These are phyloP conservation scores for Metaphire vulgaris DNA, from an alignment of 1,140 invertebrate species.

Conservation along the genomic window DNA sequence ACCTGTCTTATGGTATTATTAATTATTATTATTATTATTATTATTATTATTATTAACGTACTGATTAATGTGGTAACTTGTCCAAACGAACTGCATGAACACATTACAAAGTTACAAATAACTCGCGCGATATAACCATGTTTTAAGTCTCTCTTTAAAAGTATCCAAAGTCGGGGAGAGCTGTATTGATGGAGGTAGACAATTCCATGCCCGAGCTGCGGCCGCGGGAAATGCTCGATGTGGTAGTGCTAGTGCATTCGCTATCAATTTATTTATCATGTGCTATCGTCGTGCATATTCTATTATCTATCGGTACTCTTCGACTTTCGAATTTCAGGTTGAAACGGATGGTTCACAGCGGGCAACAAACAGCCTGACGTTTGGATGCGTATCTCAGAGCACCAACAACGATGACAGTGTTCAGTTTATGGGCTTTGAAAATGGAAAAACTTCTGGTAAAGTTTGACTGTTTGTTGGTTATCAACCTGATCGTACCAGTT, in stretches of 20 bases:
- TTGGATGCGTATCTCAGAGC: not conserved
- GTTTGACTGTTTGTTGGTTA: not conserved
- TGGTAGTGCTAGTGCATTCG: not conserved
- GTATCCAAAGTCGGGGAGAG: too few relatives aligned
- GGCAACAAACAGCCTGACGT: not conserved
- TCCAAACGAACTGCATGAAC: too few relatives aligned
- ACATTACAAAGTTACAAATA: too few relatives aligned
- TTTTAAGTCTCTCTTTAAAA: too few relatives aligned
- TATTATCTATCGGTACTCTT: too few relatives aligned
- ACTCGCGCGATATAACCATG: too few relatives aligned
- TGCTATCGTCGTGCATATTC: not conserved
- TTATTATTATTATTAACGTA: too few relatives aligned
- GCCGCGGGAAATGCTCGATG: not conserved
- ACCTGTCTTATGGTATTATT: too few relatives aligned
- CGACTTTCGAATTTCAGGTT: too few relatives aligned
- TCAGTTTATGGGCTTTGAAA: not conserved
- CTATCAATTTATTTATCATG: not conserved
- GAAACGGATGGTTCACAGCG: not conserved
- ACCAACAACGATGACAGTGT: not conserved
- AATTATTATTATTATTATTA: too few relatives aligned
- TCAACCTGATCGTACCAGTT: not conserved
- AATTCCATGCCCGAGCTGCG: not conserved
- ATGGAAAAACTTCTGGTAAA: not conserved
- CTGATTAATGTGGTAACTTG: too few relatives aligned
- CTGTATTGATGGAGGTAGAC: too few relatives aligned